Conservation (phyloP, 2,797 vertebrate species). For the Rhincodon typus region DNA sequence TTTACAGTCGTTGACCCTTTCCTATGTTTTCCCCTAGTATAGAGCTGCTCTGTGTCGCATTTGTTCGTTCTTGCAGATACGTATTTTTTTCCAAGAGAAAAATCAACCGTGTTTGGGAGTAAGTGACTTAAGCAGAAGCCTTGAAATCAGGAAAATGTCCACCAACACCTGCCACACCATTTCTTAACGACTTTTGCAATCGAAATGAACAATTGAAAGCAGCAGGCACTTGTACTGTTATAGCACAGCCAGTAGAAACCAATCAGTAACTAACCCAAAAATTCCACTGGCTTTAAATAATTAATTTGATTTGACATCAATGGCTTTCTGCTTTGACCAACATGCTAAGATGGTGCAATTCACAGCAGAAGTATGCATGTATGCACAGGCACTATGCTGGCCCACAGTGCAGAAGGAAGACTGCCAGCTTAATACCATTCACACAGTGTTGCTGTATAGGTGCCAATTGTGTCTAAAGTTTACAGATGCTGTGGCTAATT, state of each 20-base stretch:
- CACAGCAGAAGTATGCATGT: neutral
- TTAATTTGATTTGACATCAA: too few species aligned
- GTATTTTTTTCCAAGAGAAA: neutral
- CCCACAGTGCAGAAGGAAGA: neutral
- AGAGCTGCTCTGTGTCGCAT: neutral
- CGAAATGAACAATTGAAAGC: neutral
- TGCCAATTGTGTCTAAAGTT: neutral
- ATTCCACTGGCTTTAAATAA: neutral
- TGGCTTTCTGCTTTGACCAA: neutral
- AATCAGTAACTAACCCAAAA: neutral
- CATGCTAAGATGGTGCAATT: neutral
- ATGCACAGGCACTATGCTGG: neutral
- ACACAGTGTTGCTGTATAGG: neutral
- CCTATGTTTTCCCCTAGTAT: neutral
- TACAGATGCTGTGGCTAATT: neutral
- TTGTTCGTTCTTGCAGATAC: neutral
- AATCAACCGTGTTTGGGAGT: neutral
- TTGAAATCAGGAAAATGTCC: neutral
- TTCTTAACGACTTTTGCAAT: neutral
- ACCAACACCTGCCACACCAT: neutral
- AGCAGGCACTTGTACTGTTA: neutral
- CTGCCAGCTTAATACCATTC: neutral
- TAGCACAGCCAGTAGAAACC: neutral
- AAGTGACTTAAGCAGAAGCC: neutral
- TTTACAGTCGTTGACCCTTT: neutral